Evolutionary conservation across 2,797 vertebrate species (phyloP), one percentile per base, ranked within the genome.

Genomic region (Psittacula derbiana): DNA sequence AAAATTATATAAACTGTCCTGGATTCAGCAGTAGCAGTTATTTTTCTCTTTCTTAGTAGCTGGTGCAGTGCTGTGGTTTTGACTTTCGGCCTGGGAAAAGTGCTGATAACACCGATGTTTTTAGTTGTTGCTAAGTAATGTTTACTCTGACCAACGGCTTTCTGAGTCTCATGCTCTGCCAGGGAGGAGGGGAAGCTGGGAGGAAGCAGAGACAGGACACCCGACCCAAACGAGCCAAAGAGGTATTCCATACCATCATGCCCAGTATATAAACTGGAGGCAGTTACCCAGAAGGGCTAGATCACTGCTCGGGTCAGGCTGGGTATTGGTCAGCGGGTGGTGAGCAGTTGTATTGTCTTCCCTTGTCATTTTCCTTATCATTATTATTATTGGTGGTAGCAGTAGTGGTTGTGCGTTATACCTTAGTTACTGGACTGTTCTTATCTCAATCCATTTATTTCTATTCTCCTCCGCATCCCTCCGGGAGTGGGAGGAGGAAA

Each of bases 401-500:
- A 55, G 31, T 14, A n/a, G 13, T n/a, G 31, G 12, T n/a, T 57
- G 15, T 23, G 20, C 15, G 31, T 55, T 57, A 57, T 33, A 57
- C 13, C 8, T 23, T 33, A 33, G 6, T 23, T 33, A 33, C 31
- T 14, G 8, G 53, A 23, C 53, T 33, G 31, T 55, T 55, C 19
- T 55, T n/a, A 55, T 55, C 31, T 33, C 31, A 55, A 14, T 20
- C 31, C 8, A 3, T 33, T 23, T 55, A 20, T 33, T 55, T n/a
- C 11, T 4, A 7, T 21, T 55, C 6, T 55, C 53, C 31, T 55
- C 19, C 52, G 12, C 31, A n/a, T n/a, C 12, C 31, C 4, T 55
- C 31, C 6, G 3, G 19, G 31, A n/a, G 30, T 2, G 4, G 12
- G 20, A 8, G 20, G 13, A 10, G 8, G 6, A n/a, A 55, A 1